These are phyloP conservation scores for Quiscalus mexicanus DNA, from an alignment of 2,113 vertebrate species.

Conservation along the genomic window DNA sequence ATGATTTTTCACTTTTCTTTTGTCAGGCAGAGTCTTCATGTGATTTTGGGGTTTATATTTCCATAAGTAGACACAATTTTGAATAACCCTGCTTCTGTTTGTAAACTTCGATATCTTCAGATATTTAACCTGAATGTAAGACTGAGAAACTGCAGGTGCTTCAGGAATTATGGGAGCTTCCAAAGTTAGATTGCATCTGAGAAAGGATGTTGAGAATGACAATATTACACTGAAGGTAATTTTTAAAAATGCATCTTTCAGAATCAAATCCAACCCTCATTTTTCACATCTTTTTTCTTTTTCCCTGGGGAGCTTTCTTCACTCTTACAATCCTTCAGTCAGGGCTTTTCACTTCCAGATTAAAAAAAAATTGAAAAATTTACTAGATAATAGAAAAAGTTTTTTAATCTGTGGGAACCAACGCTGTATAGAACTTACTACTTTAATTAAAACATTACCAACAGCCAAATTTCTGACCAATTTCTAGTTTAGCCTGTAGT, in stretches of 20 bases:
- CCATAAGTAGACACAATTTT: not conserved
- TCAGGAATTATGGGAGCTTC: not conserved
- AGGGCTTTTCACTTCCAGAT: not conserved
- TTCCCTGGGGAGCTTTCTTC: fast-evolving
- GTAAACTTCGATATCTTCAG: not conserved
- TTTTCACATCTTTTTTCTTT: not conserved
- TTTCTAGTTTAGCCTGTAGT: not conserved
- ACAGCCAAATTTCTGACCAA: not conserved
- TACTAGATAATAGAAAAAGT: not conserved
- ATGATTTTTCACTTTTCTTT: not conserved
- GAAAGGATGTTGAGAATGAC: not conserved
- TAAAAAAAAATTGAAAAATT: not conserved
- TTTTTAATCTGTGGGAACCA: not conserved
- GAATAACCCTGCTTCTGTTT: not conserved
- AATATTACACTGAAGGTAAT: not conserved
- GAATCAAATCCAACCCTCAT: not conserved
- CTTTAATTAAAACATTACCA: not conserved
- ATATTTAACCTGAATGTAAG: not conserved
- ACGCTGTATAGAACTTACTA: not conserved
- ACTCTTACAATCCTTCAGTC: not conserved
- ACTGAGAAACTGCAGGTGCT: not conserved
- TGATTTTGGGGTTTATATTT: not conserved
- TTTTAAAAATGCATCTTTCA: not conserved
- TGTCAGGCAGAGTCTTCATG: not conserved
- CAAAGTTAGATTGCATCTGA: not conserved